These are phyloP conservation scores for Cryptoleucopteryx plumbea DNA, from an alignment of 2,113 vertebrate genomes.

Conservation along the genomic window DNA sequence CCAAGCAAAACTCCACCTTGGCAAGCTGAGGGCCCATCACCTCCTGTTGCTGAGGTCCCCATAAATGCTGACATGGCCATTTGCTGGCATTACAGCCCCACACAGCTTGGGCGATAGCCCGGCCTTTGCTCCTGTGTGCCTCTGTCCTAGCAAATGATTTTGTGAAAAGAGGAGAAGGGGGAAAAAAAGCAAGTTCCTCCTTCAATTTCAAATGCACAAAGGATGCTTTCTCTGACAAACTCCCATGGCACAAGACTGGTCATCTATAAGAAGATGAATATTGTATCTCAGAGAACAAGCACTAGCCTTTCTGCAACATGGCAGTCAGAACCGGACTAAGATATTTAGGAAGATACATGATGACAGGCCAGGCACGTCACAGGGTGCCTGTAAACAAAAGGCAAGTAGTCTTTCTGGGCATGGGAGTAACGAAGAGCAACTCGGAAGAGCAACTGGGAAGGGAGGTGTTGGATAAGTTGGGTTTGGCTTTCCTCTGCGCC, in stretches of 20 bases:
- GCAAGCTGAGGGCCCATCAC: neutral
- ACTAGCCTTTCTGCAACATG: neutral
- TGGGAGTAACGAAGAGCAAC: neutral
- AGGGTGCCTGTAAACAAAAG: neutral
- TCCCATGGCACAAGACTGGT: neutral
- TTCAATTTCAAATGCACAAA: neutral
- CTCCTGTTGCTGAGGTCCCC: neutral
- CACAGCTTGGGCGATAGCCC: neutral
- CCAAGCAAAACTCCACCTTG: neutral
- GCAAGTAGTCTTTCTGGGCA: neutral
- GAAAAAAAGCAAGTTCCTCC: neutral
- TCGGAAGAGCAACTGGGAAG: neutral
- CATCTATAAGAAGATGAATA: neutral
- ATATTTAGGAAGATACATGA: neutral
- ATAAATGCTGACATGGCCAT: neutral
- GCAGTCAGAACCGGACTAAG: neutral
- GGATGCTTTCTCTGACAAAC: neutral
- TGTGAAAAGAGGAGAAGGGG: neutral
- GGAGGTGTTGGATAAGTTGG: neutral
- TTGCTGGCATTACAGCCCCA: neutral
- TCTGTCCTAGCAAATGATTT: neutral
- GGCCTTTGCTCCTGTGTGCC: neutral
- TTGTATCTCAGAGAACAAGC: neutral
- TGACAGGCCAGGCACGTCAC: neutral
- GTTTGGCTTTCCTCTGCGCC: neutral